Conservation (phyloP, 2,888 invertebrate genomes). For the Heliconius sara region DNA sequence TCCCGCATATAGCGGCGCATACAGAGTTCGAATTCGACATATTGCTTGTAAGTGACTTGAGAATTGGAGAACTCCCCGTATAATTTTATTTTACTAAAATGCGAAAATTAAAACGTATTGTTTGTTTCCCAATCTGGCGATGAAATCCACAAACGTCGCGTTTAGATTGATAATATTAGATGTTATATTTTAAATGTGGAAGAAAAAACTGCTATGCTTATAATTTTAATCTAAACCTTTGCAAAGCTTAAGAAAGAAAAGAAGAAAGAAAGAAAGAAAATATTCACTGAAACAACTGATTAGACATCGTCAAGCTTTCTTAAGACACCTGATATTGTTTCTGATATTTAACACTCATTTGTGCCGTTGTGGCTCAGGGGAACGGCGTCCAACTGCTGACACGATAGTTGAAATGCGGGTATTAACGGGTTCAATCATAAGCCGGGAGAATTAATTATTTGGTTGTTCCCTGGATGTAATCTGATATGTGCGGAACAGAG, state of each 20-base stretch:
- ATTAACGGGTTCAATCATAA: neutral
- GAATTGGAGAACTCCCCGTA: too few relatives aligned
- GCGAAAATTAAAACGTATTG: too few relatives aligned
- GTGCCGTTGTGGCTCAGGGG: neutral
- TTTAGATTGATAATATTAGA: neutral
- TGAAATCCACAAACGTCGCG: too few relatives aligned
- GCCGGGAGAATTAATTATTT: neutral
- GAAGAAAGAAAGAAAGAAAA: neutral
- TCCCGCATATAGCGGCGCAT: too few relatives aligned
- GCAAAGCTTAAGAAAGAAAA: neutral
- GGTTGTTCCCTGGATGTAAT: neutral
- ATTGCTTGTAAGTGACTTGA: too few relatives aligned
- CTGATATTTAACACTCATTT: neutral
- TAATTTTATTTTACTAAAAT: too few relatives aligned
- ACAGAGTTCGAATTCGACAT: too few relatives aligned
- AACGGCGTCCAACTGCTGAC: neutral
- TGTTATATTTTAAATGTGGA: neutral
- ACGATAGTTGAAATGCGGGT: too few relatives aligned
- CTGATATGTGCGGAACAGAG: too few relatives aligned
- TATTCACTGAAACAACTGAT: neutral
- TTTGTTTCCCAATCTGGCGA: too few relatives aligned
- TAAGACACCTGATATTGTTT: neutral
- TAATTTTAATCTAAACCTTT: neutral
- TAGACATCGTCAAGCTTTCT: conserved; percentile 22
- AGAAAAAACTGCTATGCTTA: neutral